A percentile compares a stretch with the other conserved stretches of the same genome.
Conservation (phyloP, 2,113 vertebrate species). For the Cranoglanis bouderius region DNA sequence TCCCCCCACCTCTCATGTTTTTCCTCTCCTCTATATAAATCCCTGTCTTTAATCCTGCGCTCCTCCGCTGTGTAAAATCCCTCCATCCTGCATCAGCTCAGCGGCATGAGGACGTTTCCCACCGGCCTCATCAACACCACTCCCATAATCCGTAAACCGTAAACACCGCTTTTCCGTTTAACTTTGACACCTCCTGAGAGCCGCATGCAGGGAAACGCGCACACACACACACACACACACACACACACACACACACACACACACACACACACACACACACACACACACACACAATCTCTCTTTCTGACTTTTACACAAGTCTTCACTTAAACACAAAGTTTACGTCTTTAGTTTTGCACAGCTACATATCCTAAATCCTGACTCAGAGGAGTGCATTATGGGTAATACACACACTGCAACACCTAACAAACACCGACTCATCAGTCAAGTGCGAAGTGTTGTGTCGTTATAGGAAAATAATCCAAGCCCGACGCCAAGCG, state of each 20-base stretch:
- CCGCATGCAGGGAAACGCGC: background rate
- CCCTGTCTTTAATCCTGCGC: constrained; percentile 1
- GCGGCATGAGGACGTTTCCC: background rate
- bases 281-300: background rate
- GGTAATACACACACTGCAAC: background rate
- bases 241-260: constrained; percentile 14
- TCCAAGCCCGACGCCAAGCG: background rate
- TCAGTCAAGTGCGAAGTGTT: background rate
- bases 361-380: background rate
- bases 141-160: background rate
- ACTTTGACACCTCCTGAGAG: constrained; percentile 5
- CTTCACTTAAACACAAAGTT: background rate
- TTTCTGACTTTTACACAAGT: background rate
- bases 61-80: constrained; percentile 12
- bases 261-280: constrained; percentile 1
- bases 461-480: background rate
- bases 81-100: constrained; percentile 9
- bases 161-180: background rate
- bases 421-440: background rate
- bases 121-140: background rate
- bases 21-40: constrained; percentile 21
- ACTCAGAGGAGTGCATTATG: background rate
- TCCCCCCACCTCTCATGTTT: constrained; percentile 19
- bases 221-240: constrained; percentile 4
- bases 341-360: background rate